These are phyloP conservation scores for Spatula clypeata DNA, from an alignment of 2,797 vertebrate genomes.

Conservation along the genomic window DNA sequence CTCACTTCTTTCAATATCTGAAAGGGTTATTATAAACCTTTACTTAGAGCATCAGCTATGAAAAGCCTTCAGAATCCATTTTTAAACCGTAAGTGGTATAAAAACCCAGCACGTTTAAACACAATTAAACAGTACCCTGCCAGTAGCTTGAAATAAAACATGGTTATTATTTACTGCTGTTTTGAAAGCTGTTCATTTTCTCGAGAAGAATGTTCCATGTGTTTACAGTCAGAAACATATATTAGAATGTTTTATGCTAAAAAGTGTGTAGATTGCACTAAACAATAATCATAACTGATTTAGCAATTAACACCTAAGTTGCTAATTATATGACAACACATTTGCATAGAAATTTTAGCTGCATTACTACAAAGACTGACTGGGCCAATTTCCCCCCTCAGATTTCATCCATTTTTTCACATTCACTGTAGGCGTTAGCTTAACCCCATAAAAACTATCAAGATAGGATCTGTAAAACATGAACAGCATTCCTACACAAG, in stretches of 20 bases:
- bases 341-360: constrained; percentile 43
- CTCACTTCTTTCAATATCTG: neutral
- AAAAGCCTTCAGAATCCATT: neutral
- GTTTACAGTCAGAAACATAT: neutral
- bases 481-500: neutral
- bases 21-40: neutral
- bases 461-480: neutral
- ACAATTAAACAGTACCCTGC: neutral
- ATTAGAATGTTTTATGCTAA: constrained; percentile 22
- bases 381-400: neutral
- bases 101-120: neutral
- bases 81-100: neutral
- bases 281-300: constrained; percentile 60
- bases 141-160: neutral
- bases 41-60: neutral
- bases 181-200: constrained; percentile 50
- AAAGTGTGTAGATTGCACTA: constrained; percentile 6
- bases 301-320: constrained; percentile 46
- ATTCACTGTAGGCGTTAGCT: neutral
- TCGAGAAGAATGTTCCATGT: neutral
- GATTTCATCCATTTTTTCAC: neutral
- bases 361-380: neutral
- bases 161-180: neutral
- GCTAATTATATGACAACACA: constrained; percentile 27
- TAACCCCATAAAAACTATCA: neutral